Evolutionary conservation across 2,888 invertebrate genomes (phyloP), one percentile per base, ranked within the genome.

Genomic region (Drosophila setosimentum): DNA sequence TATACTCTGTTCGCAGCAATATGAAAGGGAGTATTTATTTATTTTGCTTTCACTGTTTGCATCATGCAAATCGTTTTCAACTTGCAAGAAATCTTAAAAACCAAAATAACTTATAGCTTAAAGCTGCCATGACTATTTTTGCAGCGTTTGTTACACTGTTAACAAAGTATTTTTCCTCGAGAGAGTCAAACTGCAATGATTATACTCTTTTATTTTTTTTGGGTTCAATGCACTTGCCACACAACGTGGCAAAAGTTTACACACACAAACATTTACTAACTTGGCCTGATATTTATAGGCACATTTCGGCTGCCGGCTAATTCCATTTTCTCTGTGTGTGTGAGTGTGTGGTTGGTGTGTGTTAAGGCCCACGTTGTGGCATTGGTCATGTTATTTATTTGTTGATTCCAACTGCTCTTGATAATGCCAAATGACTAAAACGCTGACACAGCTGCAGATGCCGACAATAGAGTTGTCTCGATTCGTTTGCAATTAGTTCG

Each of bases 221-320:
- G 72, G 80, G 87, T 88, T 87, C 87, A 87, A 75, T 89, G 90
- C 80, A 87, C 87, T 86, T 73, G 77, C 72, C 72, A 57, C 78
- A 68, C 66, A 76, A 76, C 80, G 80, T 78, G 78, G 78, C 78
- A 73, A 76, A 79, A 73, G 60, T 76, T 65, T 53, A 68, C 64
- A 78, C 59, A 78, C 78, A 62, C 64, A 60, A 50, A 60, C 54
- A 53, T 42, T 16, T 13, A 48, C 33, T 53, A 48, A 48, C 30
- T 59, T 58, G 75, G 78, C 57, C 66, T 60, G 75, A 66, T 80
- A 80, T 80, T 81, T 81, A 78, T 80, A 80, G 79, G 78, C 71
- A 66, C 71, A 80, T 71, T 78, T 80, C 61, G 73, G 80, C 55
- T 61, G 53, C 79, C 80, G 80, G 78, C 83, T 77, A 83, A 82